Evolutionary conservation across 2,113 vertebrate genomes (phyloP).

Genomic region (Polypterus bichir): DNA sequence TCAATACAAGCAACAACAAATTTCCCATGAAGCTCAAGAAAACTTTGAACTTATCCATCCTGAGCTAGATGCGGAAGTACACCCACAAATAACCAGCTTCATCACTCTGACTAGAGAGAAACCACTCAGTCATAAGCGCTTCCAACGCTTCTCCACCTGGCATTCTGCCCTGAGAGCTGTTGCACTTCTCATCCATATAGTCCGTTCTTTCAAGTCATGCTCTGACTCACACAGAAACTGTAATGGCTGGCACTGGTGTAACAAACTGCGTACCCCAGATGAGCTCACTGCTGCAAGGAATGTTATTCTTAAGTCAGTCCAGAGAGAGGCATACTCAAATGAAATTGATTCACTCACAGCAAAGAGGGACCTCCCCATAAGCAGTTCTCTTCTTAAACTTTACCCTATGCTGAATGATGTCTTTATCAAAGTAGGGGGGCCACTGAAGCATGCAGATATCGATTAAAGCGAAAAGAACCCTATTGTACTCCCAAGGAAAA

Average conservation of each 20-base stretch:
- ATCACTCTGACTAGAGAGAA: not conserved
- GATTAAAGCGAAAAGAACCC: not conserved
- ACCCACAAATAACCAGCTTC: not conserved
- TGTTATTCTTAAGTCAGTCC: not conserved
- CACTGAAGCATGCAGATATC: not conserved
- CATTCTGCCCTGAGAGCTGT: not conserved
- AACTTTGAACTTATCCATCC: not conserved
- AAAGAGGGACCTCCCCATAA: not conserved
- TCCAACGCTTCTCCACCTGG: slow-evolving; percentile 1
- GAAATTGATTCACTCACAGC: no score
- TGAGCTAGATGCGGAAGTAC: not conserved
- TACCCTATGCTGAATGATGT: not conserved
- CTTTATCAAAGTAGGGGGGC: not conserved
- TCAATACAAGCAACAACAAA: not conserved
- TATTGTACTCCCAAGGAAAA: not conserved
- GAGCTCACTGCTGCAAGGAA: not conserved
- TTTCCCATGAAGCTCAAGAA: not conserved
- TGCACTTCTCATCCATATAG: not conserved
- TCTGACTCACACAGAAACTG: not conserved
- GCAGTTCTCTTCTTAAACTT: not conserved
- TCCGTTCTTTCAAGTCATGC: not conserved
- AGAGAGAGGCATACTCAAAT: not conserved
- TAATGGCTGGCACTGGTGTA: not conserved
- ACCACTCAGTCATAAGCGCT: not conserved
- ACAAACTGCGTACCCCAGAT: not conserved